Base-by-base conservation (phyloP, 2,113 vertebrate genomes). In the Malurus melanocephalus region DNA sequence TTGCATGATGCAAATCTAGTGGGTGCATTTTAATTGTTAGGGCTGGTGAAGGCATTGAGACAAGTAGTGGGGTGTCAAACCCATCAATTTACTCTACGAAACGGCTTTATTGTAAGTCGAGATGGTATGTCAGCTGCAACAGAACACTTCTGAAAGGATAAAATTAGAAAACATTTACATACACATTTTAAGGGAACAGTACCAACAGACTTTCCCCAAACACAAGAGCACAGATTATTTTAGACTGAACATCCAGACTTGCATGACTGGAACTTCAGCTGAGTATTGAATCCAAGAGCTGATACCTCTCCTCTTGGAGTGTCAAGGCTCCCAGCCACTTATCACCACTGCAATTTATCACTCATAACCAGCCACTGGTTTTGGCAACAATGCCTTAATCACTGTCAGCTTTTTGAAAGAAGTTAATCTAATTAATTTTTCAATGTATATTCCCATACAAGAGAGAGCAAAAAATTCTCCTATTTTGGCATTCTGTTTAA, bases 41-140 rank as follows among this genome's bases (percentile, higher is more conserved):
- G 92, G 71, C 38, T 73, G 83, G 17, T 33, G 42, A 79, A 93
- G 77, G 55, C 91, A 94, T 4, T 14, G 51, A 89, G 67, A 82
- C 40, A 21, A 76, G 60, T n/a, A 65, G 60, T 9, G 8, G 60
- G 79, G 84, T 81, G 89, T 55, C 84, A 73, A 88, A 89, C 24
- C 0, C 66, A 80, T 74, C 71, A 69, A 76, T 89, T 81, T 69
- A 62, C 66, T 92, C 64, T 22, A 40, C 43, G 77, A 66, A 88
- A 80, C 17, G 67, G 62, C 60, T 90, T 90, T 87, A 89, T 59
- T 90, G 84, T 62, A 60, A 86, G 49, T 32, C 26, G 81, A 94
- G 87, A 76, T 18, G 61, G 40, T 11, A 88, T 85, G 71, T 84
- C 92, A 95, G 83, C 82, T 92, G 81, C 91, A 85, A 68, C 71